Percentiles rank a stretch among this genome's conserved stretches.
Evolutionary conservation across 2,888 invertebrate genomes (phyloP).

Genomic region (Kryphioiulus occultus): DNA sequence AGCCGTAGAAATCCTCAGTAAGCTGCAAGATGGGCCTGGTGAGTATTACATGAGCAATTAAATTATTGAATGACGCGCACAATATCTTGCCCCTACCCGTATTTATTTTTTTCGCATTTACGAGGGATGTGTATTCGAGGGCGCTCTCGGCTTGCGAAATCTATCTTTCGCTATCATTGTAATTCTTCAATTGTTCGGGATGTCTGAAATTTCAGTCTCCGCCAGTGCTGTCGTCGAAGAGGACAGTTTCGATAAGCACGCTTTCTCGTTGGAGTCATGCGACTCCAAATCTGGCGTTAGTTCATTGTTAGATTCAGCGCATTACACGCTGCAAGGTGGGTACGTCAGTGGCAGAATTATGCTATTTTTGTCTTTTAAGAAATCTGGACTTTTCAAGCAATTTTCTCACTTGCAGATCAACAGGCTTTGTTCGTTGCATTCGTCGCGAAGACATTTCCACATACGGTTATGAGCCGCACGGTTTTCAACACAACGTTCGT

Average conservation of each 20-base stretch:
- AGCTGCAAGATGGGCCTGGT: not conserved
- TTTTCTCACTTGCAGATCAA: not conserved
- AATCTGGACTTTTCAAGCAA: not conserved
- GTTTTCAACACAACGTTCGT: not conserved
- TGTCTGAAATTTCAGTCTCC: not conserved
- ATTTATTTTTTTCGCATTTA: too few species aligned
- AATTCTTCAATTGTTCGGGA: not conserved
- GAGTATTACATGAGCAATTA: not conserved
- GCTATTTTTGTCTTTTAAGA: not conserved
- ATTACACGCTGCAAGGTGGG: slow-evolving; percentile 9
- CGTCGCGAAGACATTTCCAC: not conserved
- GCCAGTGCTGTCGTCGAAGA: not conserved
- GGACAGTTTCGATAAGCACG: not conserved
- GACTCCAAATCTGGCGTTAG: not conserved
- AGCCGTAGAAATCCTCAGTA: not conserved
- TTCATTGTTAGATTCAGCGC: not conserved
- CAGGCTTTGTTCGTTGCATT: not conserved
- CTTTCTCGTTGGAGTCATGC: not conserved
- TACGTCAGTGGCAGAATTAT: not conserved
- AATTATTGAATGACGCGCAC: not conserved
- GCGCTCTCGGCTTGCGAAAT: not conserved
- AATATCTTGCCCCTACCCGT: too few species aligned
- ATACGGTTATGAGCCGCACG: not conserved
- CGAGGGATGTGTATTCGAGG: too few species aligned
- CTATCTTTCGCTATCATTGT: not conserved